These are phyloP conservation scores for Macrosteles quadrilineatus DNA, from an alignment of 1,140 invertebrate genomes.

Conservation along the genomic window DNA sequence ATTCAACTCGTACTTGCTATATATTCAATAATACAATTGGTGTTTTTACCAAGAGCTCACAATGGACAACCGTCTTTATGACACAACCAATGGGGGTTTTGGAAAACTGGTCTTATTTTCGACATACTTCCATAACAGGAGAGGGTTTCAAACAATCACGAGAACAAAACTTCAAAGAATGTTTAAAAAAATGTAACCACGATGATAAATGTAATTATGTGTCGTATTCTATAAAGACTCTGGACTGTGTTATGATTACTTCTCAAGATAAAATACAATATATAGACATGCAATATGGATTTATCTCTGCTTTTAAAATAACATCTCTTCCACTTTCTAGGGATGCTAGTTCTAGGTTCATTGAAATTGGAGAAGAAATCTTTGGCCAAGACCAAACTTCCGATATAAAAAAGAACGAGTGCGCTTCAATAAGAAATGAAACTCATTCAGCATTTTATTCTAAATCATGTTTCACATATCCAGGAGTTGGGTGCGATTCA, in stretches of 20 bases:
- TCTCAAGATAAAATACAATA: not conserved
- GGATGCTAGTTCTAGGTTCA: not conserved
- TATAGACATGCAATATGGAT: constrained; percentile 26
- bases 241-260: constrained; percentile 9
- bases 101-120: constrained; percentile 24
- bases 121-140: constrained; percentile 23
- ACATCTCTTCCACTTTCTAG: not conserved
- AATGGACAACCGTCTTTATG: constrained; percentile 33
- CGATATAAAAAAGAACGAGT: not conserved
- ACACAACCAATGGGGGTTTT: constrained; percentile 27
- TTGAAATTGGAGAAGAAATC: not conserved
- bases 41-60: not conserved
- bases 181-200: constrained; percentile 21
- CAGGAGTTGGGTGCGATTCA: not conserved
- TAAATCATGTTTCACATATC: constrained; percentile 14
- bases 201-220: constrained; percentile 18
- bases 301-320: constrained; percentile 18
- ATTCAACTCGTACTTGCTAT: constrained; percentile 15
- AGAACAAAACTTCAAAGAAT: constrained; percentile 5
- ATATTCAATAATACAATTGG: constrained; percentile 25
- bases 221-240: not conserved
- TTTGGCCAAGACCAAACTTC: not conserved
- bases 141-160: too few species aligned
- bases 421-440: constrained; percentile 13
- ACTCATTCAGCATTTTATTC: constrained; percentile 18